Base-by-base conservation (phyloP, 2,888 invertebrate species). In the Thymelicus sylvestris region DNA sequence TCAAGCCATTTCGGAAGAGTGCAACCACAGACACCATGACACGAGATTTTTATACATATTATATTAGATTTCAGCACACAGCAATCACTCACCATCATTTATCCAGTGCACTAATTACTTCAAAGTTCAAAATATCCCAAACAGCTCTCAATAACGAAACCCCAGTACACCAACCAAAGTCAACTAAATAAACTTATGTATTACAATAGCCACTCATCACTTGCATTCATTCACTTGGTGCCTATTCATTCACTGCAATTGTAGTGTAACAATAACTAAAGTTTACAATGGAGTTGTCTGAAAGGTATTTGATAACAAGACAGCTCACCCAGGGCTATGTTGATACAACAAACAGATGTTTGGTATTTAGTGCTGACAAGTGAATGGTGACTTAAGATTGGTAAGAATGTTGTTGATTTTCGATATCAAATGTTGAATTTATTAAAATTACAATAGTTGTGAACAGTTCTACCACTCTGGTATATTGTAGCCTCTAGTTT, bases 241-340 rank as follows among this genome's bases (percentile, higher is more conserved):
- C 15, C 15, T 15, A 52, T 52, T 52, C 50, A 52, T 52, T 52
- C 15, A 52, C 8, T 52, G 50, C 12, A 52, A 52, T 15, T 7
- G 10, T 44, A 44, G 2, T 15, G 7, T 52, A 52, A 52, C 50
- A 52, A 52, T 52, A 19, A 19, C 50, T 52, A 52, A 8, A 15
- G 12, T 52, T 52, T 19, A 52, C 50, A 52, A 52, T 52, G 31
- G 57, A 24, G 57, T 55, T 10, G 31, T 13, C 31, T 57, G 57
- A 4, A 13, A 10, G 31, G 12, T 57, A 57, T 57, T 57, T 57
- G 57, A 57, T 57, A 57, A 57, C 31, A 57, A 57, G 57, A 57
- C 31, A 13, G 6, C 31, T 57, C 31, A 57, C 31, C 24, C 13
- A 31, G 5, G 12, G 19, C 50, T 19, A 52, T 52, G 15, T 19